Evolutionary conservation across 2,888 invertebrate genomes (phyloP).

Genomic region (Chymomyza amoena): DNA sequence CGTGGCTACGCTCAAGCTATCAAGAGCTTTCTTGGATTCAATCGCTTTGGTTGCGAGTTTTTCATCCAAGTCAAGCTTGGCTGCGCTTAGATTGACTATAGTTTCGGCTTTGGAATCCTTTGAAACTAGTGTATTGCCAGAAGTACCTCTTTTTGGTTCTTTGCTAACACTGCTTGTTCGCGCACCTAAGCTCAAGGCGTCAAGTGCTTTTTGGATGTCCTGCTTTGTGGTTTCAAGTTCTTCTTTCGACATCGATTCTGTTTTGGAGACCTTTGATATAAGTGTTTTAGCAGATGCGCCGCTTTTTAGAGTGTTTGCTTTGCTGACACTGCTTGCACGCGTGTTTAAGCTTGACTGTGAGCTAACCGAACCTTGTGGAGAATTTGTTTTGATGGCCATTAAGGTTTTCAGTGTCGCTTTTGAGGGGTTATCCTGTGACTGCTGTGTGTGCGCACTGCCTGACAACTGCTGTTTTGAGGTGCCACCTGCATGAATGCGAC

Average conservation of each 20-base stretch:
- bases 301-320: too few relatives aligned
- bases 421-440: not conserved
- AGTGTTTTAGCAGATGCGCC: too few relatives aligned
- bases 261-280: too few relatives aligned
- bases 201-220: too few relatives aligned
- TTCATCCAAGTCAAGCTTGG: not conserved
- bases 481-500: conserved; percentile 41
- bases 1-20: too few relatives aligned
- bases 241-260: too few relatives aligned
- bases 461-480: not conserved
- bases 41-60: not conserved
- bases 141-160: not conserved
- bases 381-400: conserved; percentile 21
- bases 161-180: not conserved
- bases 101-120: not conserved
- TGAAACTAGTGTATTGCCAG: not conserved
- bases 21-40: too few relatives aligned
- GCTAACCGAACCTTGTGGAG: not conserved
- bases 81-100: not conserved
- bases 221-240: too few relatives aligned
- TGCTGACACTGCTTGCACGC: not conserved
- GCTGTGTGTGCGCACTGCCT: not conserved
- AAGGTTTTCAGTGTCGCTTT: conserved; percentile 28
- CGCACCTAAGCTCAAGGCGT: too few relatives aligned
- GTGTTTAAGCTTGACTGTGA: not conserved